Conservation (phyloP, 2,888 invertebrate species). For the Mimumesa dahlbomi region DNA sequence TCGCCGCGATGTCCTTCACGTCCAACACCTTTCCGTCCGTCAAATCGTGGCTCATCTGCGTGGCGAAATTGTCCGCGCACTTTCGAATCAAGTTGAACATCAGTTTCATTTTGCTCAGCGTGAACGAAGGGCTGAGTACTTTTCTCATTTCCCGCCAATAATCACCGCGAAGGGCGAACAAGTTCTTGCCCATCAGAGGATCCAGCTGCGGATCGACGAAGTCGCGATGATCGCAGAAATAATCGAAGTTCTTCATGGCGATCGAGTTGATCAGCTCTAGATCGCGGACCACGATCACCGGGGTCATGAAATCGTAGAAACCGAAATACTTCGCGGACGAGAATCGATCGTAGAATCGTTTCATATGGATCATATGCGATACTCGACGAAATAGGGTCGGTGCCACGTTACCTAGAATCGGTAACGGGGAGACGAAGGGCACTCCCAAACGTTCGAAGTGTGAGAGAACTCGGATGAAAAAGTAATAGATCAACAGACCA, state of each 20-base stretch:
- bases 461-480: neutral
- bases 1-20: slow-evolving; percentile 64
- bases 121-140: slow-evolving; percentile 82
- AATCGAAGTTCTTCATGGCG: slow-evolving; percentile 64
- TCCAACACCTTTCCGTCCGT: slow-evolving; percentile 57
- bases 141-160: slow-evolving; percentile 81
- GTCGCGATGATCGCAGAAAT: slow-evolving; percentile 42
- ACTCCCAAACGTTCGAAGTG: slow-evolving; percentile 52
- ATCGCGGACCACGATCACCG: slow-evolving; percentile 61
- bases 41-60: slow-evolving; percentile 41
- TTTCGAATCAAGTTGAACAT: slow-evolving; percentile 79
- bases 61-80: slow-evolving; percentile 67
- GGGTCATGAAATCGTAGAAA: slow-evolving; percentile 58
- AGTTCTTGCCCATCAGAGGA: slow-evolving; percentile 51
- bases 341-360: slow-evolving; percentile 43
- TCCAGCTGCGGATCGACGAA: slow-evolving; percentile 45
- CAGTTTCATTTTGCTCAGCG: slow-evolving; percentile 82
- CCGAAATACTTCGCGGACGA: slow-evolving; percentile 62
- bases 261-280: slow-evolving; percentile 62
- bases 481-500: slow-evolving; percentile 15
- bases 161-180: slow-evolving; percentile 67
- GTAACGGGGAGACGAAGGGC: slow-evolving; percentile 38
- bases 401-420: slow-evolving; percentile 59
- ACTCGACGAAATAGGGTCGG: slow-evolving; percentile 33
- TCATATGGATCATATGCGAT: slow-evolving; percentile 14